Evolutionary conservation across 2,888 invertebrate species (phyloP).

Genomic region (Ischnus inquisitorius): DNA sequence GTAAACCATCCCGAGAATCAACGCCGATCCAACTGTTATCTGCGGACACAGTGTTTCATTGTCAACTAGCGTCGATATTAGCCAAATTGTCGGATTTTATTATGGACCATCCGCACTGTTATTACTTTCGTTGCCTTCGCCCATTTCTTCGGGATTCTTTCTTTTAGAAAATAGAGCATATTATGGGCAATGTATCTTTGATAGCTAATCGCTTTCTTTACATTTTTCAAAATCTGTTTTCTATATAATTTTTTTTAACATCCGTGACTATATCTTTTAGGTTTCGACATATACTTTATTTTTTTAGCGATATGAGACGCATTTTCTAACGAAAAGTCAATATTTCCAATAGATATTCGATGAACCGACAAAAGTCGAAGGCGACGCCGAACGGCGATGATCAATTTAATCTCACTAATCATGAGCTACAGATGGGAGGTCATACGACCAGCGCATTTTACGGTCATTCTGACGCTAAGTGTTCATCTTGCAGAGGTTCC

Average conservation of each 20-base stretch:
- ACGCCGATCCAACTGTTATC: constrained; percentile 75
- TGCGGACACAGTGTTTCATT: constrained; percentile 60
- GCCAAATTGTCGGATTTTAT: constrained; percentile 20
- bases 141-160: neutral
- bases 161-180: neutral
- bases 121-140: neutral
- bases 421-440: constrained; percentile 5
- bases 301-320: neutral
- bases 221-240: neutral
- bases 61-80: constrained; percentile 32
- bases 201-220: neutral
- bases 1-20: constrained; percentile 75
- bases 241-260: too few relatives aligned
- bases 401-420: constrained; percentile 30
- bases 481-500: too few relatives aligned
- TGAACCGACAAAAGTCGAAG: neutral
- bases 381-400: constrained; percentile 3
- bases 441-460: neutral
- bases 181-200: too few relatives aligned
- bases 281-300: neutral
- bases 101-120: neutral
- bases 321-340: too few relatives aligned
- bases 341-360: neutral
- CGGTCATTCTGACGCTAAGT: too few relatives aligned
- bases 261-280: too few relatives aligned